Base-by-base conservation (phyloP, 1,140 invertebrate genomes). In the Tetragonula clypearis region DNA sequence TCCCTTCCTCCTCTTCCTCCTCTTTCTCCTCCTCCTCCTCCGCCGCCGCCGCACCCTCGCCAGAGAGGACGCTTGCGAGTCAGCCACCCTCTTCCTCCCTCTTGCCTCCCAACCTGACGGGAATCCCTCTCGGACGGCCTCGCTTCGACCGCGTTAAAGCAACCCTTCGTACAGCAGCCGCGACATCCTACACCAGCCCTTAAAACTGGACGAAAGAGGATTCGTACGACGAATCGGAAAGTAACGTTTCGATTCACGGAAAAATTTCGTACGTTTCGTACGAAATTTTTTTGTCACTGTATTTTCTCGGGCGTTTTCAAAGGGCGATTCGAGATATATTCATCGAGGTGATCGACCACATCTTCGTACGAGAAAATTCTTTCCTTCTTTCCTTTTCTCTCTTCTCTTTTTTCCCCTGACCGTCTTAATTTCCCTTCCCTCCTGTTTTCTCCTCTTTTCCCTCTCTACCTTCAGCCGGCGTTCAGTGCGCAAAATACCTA, bases 81-180 rank as follows among this genome's bases (percentile, higher is more conserved):
- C 53, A 55, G 53, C 11, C 53, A 49, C 41, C 41, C 6, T 8
- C 8, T 8, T 49, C 41, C 41, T 8, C 58, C 15, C 53, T 15
- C 60, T 62, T 49, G 17, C 12, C 56, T 9, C 26, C 15, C 58
- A 30, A n/a, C 66, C 66, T 26, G n/a, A 49, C 41, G 41, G 41
- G 26, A 84, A 84, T 72, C 82, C 71, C 68, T 73, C 77, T 73
- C 68, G 82, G 68, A 79, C 76, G 41, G 76, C 30, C 35, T 35
- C 35, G 41, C 56, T 79, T 79, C 82, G 82, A 79, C 68, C 76
- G 58, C 76, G 75, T 83, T 58, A 58, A 82, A 82, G 73, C 76
- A 84, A 84, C 76, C 76, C 66, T 79, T 79, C 75, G 62, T 21
- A 68, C 65, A 26, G 30, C 14, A n/a, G 60, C 60, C 23, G 60